Percentiles rank a stretch among this genome's conserved stretches.
Conservation (phyloP, 2,888 invertebrate genomes). For the Notodonta dromedarius region DNA sequence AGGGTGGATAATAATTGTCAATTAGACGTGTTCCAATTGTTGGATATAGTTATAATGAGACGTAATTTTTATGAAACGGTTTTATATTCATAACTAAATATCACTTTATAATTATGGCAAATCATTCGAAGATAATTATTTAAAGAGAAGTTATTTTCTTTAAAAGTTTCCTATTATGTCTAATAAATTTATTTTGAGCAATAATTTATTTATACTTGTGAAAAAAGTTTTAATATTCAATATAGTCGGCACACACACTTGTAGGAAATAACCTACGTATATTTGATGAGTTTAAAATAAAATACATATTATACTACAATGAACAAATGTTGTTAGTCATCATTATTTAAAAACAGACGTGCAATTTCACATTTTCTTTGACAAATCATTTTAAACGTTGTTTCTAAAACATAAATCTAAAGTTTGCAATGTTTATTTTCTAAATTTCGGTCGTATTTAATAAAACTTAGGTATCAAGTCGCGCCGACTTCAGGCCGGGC, state of each 20-base stretch:
- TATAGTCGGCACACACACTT: no score
- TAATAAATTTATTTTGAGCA: no score
- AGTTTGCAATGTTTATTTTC: neutral
- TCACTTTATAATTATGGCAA: constrained; percentile 22
- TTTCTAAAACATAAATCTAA: constrained; percentile 1
- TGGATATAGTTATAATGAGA: constrained; percentile 21
- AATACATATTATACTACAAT: no score
- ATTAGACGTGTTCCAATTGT: constrained; percentile 24
- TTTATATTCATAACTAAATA: constrained; percentile 17
- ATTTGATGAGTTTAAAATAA: no score
- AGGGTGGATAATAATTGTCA: constrained; percentile 30
- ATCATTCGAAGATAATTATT: constrained; percentile 19
- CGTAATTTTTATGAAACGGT: constrained; percentile 26
- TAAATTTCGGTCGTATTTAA: constrained; percentile 3
- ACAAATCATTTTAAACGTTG: neutral
- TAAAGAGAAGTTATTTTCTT: constrained; percentile 16
- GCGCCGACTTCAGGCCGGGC: neutral
- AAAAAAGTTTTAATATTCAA: no score
- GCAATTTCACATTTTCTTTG: no score
- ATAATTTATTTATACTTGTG: no score
- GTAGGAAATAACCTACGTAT: no score
- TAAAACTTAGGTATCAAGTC: neutral
- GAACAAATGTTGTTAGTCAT: no score
- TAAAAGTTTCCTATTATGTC: no score
- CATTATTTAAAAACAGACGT: no score